A percentile compares a stretch with the other conserved stretches of the same genome.
phyloP scores from a whole-genome alignment of 2,797 vertebrate genomes.

The Brachymystax lenok region DNA sequence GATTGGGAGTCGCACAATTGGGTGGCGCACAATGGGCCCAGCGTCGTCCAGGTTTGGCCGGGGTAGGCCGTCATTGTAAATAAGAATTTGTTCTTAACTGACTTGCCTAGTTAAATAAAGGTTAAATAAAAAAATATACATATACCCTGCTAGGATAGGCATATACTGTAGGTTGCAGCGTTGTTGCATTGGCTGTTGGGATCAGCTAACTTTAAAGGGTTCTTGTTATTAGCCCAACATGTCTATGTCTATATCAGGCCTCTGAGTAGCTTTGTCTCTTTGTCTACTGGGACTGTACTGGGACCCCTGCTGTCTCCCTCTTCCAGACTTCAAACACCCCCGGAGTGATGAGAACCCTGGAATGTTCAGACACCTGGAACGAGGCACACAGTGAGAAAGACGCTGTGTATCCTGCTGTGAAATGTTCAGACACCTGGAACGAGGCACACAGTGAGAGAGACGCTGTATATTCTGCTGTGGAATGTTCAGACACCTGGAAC shows the following conservation, averaged over 20 bases:
- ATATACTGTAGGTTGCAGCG: too few species aligned
- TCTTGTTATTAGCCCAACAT: neutral
- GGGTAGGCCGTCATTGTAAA: too few species aligned
- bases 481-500: neutral
- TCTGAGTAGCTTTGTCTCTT: neutral
- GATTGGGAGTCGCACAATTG: too few species aligned
- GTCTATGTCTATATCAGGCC: neutral
- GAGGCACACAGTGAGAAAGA: neutral
- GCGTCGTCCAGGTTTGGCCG: too few species aligned
- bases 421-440: neutral
- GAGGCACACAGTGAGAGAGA: too few species aligned
- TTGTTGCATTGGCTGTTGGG: neutral
- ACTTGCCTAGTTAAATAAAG: too few species aligned
- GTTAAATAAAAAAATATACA: neutral
- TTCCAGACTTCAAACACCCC: neutral
- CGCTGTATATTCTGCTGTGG: neutral
- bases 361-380: neutral
- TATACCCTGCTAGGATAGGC: neutral
- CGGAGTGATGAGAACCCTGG: neutral
- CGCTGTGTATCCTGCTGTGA: neutral
- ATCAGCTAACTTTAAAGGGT: neutral
- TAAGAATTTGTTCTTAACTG: too few species aligned
- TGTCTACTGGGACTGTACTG: neutral
- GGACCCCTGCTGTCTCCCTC: neutral
- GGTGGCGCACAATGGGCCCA: too few species aligned